Evolutionary conservation across 2,797 vertebrate genomes (phyloP), one percentile per base, ranked within the genome.

Genomic region (Phataginus tetradactyla): DNA sequence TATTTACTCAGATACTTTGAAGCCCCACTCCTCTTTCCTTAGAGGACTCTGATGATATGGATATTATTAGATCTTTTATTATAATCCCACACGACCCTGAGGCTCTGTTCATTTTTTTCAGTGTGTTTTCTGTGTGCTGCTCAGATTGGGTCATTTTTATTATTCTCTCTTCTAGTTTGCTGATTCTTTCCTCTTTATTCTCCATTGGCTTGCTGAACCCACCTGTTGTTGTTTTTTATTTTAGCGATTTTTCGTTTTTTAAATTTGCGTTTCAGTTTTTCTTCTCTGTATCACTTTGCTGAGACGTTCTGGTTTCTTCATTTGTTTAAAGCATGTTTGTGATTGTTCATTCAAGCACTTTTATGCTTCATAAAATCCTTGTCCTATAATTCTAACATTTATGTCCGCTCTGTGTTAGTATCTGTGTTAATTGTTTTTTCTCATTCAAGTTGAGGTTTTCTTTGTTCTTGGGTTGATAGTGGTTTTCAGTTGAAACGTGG

Each of bases 51-150:
- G 55, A 63, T 87, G 32, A 51, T 6, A 18, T 57, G 66, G 42
- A 23, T 81, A 11, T 39, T 85, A 66, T 39, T 85, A 66, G 29
- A 25, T 91, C 55, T 91, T 96, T 91, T n/a, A 13, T 71, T 95
- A 18, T 17, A 39, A 66, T 95, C 53, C 15, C 42, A 23, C 14
- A 71, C 53, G 39, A 57, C 80, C 32, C n/a, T 90, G 39, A 80
- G 42, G 29, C 14, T 66, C 37, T 77, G 20, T 59, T 57, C 10
- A 6, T 42, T 29, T 29, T 83, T 77, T 59, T 21, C 37, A 6
- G 17, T 49, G 27, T 51, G 5, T 79, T 68, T 92, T 77, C 15
- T 78, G 5, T 55, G 3, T 91, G 0, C 95, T 92, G 29, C 51
- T 75, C 74, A 88, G 34, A 61, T 74, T 88, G 57, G 37, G 21